These are phyloP conservation scores for Crax fasciolata DNA, from an alignment of 2,797 vertebrate genomes.

Conservation along the genomic window DNA sequence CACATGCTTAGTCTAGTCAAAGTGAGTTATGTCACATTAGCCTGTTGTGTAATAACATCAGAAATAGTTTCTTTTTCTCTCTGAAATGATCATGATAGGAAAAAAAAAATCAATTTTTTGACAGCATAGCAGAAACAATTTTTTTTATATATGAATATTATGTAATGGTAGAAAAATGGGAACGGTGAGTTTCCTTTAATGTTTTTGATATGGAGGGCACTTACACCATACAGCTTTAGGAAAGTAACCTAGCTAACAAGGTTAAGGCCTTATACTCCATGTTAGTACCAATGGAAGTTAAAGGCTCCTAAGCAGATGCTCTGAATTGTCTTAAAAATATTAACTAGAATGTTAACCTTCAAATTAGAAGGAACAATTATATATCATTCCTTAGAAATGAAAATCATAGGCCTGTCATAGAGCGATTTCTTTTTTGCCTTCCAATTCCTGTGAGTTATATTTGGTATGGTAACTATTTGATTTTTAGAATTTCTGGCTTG, in stretches of 20 bases:
- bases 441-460: neutral
- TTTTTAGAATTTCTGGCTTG: constrained; percentile 3
- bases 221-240: neutral
- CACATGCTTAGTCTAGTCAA: neutral
- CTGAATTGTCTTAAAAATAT: neutral
- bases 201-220: neutral
- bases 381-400: neutral
- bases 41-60: constrained; percentile 35
- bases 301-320: neutral
- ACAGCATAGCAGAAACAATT: neutral
- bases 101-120: neutral
- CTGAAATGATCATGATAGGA: neutral
- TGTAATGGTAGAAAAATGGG: neutral
- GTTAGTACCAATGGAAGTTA: neutral
- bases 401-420: neutral
- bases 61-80: neutral
- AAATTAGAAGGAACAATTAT: neutral
- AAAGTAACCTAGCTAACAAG: neutral
- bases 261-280: neutral
- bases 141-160: neutral
- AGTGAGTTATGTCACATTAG: constrained; percentile 34
- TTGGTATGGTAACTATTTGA: neutral
- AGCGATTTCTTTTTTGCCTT: neutral
- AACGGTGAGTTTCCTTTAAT: neutral
- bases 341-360: neutral